phyloP scores from a whole-genome alignment of 2,888 invertebrate species.

The Leptura quadrifasciata region DNA sequence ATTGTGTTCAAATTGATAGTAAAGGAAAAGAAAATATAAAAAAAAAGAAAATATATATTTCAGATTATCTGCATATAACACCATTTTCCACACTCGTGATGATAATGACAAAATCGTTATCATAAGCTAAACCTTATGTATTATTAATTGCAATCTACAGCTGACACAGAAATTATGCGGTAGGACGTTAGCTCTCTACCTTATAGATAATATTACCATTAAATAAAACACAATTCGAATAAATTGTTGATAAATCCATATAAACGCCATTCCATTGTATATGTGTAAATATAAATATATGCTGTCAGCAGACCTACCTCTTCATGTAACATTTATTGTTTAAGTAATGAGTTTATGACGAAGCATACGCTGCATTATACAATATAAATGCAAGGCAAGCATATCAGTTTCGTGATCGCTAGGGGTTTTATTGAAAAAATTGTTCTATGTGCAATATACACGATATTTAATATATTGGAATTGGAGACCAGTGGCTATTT shows the following conservation, averaged over 20 bases:
- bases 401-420: background rate
- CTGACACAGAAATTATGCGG: background rate
- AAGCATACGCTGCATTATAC: background rate
- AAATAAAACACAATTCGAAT: background rate
- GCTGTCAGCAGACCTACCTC: background rate
- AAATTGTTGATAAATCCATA: background rate
- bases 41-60: no score
- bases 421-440: constrained; percentile 2
- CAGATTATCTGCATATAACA: no score
- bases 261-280: constrained; percentile 3
- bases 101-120: no score
- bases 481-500: background rate
- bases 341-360: constrained; percentile 2
- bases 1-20: no score
- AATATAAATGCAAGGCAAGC: background rate
- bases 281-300: background rate
- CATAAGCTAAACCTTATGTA: no score
- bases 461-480: background rate
- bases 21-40: no score
- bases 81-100: no score
- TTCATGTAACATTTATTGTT: constrained; percentile 6
- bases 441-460: background rate
- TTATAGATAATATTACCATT: background rate
- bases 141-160: no score
- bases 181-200: constrained; percentile 4